Base-by-base conservation (phyloP, 2,888 invertebrate genomes). In the Amaurobius ferox region DNA sequence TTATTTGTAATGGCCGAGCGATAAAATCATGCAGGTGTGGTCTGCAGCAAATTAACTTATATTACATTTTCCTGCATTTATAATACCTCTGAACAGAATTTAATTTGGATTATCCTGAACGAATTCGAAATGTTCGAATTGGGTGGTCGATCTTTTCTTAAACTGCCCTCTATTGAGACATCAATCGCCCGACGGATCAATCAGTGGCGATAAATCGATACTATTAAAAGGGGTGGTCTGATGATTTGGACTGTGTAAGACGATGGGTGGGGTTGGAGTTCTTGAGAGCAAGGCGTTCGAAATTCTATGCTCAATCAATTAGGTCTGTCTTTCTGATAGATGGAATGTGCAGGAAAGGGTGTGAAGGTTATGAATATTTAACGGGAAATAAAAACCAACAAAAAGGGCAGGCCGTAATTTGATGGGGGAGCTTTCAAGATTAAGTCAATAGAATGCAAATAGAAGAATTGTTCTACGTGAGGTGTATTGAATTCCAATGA, bases 271-370 rank as follows among this genome's bases (percentile, higher is more conserved):
- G 61, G 80, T 55, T 73, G 28, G n/a, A 70, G 44, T 48, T 44
- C 35, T 66, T 32, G 35, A 26, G 28, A n/a, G 40, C 55, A 48
- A 76, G 81, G 81, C 70, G 28, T 61, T 40, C 67, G 81, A 80
- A 80, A 80, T 80, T 67, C 79, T 80, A 73, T 73, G 79, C 70
- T 81, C 76, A 81, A 81, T 81, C 81, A 80, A 80, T 80, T 80
- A 80, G 73, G 62, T 72, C 28, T 44, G n/a, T 40, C 28, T 35
- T 32, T 16, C 35, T 61, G 70, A 81, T 55, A 40, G 76, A 70
- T 81, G 70, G 62, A 71, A 62, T 64, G 73, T 80, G 66, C 66
- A 40, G 48, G 28, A 23, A 28, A 62, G 76, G 81, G 81, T 81
- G 81, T 81, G 81, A 81, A 26, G 76, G 76, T 76, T 70, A 81